Conservation (phyloP, 2,113 vertebrate species). For the Eidolon helvum region DNA sequence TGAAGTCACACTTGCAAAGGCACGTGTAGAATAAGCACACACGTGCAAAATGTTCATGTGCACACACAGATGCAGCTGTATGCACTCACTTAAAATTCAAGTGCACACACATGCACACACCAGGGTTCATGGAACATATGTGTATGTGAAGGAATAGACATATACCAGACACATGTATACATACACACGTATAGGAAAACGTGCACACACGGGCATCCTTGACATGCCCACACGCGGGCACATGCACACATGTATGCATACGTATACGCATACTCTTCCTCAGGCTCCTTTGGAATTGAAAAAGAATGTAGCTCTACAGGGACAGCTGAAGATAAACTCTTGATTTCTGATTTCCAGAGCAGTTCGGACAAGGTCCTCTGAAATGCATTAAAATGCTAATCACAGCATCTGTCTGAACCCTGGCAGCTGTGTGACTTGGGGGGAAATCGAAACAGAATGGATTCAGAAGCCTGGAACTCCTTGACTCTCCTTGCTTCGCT, state of each 20-base stretch:
- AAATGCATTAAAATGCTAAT: constrained; percentile 81
- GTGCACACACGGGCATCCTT: neutral
- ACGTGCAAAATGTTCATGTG: neutral
- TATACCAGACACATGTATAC: too few species aligned
- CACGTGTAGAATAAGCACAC: neutral
- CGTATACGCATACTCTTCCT: neutral
- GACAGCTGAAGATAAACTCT: constrained; percentile 74
- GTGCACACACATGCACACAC: neutral
- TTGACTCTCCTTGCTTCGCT: constrained; percentile 36
- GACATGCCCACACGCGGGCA: rapidly evolving
- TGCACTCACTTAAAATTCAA: neutral
- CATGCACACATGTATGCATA: neutral
- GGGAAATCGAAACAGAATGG: constrained; percentile 51
- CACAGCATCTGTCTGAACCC: constrained; percentile 76
- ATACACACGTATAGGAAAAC: neutral
- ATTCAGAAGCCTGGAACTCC: constrained; percentile 34
- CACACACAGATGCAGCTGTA: neutral
- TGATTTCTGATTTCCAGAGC: constrained; percentile 76
- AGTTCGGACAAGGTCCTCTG: constrained; percentile 78
- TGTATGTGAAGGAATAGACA: neutral
- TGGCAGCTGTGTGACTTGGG: constrained; percentile 77
- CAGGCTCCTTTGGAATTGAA: constrained; percentile 32
- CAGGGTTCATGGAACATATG: rapidly evolving
- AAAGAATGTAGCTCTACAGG: constrained; percentile 52
- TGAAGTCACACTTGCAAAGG: constrained; percentile 16